These are phyloP conservation scores for Artemia sp. DNA, from an alignment of 2,888 invertebrate genomes.

Conservation along the genomic window DNA sequence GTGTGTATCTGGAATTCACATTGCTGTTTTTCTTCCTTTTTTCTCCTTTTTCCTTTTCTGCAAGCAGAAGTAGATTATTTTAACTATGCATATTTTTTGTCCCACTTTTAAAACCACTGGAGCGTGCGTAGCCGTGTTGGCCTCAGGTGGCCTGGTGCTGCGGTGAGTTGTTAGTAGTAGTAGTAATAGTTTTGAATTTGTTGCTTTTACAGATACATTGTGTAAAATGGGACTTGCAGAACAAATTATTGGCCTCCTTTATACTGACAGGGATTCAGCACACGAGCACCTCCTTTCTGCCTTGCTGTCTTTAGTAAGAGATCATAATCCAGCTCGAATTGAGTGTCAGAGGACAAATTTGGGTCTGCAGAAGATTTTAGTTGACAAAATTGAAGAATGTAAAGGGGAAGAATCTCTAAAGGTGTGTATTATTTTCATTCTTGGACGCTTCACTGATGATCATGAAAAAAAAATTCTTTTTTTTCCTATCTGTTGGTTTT, in stretches of 20 bases:
- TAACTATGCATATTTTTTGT: no score
- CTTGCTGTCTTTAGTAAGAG: slow-evolving; percentile 34
- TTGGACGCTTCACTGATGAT: neutral
- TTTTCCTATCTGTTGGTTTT: no score
- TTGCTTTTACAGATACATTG: slow-evolving; percentile 30
- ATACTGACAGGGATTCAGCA: slow-evolving; percentile 30
- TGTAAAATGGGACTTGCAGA: slow-evolving; percentile 33
- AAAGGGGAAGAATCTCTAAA: neutral
- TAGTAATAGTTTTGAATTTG: no score
- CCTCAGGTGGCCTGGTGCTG: no score
- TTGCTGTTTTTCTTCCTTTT: no score
- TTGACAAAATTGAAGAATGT: slow-evolving; percentile 30
- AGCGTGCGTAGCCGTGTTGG: no score
- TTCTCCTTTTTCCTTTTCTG: no score
- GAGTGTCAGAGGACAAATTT: slow-evolving; percentile 36
- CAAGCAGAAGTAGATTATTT: no score
- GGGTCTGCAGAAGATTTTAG: slow-evolving; percentile 33
- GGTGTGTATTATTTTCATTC: neutral
- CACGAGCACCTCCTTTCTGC: slow-evolving; percentile 40
- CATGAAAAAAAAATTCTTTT: no score
- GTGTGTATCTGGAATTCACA: no score
- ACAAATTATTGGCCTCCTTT: slow-evolving; percentile 31
- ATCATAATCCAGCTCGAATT: slow-evolving; percentile 32
- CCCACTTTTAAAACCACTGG: no score
- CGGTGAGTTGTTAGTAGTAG: no score